Percentiles rank a stretch among this genome's conserved stretches.
Conservation (phyloP, 35 echinoderm and acorn worm species). For the Ophioderma brevispina region DNA sequence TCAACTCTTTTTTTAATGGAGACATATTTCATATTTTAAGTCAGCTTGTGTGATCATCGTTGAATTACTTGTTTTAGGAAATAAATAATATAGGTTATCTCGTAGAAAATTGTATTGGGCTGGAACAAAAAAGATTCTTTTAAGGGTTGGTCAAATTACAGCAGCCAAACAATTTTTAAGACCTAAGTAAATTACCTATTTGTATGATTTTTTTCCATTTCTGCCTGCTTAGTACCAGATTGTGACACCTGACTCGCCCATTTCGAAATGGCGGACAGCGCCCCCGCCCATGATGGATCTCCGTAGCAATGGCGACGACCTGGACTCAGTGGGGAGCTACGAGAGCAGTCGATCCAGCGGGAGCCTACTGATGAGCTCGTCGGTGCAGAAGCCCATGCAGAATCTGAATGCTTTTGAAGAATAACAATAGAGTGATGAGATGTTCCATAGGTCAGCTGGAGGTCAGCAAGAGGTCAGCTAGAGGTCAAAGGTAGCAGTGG, state of each 20-base stretch:
- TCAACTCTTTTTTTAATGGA: too few species aligned
- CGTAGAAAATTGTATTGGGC: too few species aligned
- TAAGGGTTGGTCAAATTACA: too few species aligned
- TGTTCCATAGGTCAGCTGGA: not conserved
- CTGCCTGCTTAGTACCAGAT: constrained; percentile 44
- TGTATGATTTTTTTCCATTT: not conserved
- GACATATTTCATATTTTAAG: too few species aligned
- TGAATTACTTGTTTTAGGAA: too few species aligned
- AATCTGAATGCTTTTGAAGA: not conserved
- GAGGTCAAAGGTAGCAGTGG: not conserved
- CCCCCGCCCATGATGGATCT: constrained; percentile 56
- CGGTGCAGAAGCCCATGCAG: constrained; percentile 7
- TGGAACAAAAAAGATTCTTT: too few species aligned
- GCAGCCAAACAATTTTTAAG: too few species aligned
- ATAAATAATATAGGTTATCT: too few species aligned
- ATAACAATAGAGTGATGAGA: not conserved
- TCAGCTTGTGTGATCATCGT: too few species aligned
- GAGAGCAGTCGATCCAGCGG: constrained; percentile 31
- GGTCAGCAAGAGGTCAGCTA: not conserved
- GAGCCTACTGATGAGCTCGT: not conserved
- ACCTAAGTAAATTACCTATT: too few species aligned
- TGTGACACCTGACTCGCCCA: constrained; percentile 43
- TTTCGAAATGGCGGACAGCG: constrained; percentile 40
- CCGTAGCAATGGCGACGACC: constrained; percentile 50
- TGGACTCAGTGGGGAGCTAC: constrained; percentile 44